These are phyloP conservation scores for Oxyruncus cristatus DNA, from an alignment of 2,113 vertebrate genomes.

Conservation along the genomic window DNA sequence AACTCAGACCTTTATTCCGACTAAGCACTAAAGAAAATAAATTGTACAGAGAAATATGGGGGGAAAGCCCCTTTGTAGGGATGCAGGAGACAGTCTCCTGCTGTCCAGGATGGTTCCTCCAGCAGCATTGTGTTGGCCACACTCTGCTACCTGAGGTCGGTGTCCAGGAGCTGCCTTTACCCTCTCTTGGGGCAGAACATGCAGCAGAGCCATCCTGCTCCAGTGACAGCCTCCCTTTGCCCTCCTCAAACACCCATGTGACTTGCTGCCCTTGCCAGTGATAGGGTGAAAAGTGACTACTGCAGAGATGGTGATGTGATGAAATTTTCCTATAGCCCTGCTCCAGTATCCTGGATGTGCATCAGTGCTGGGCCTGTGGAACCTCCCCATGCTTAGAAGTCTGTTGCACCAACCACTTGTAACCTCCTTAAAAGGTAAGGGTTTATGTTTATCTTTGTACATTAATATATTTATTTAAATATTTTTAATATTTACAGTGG, in stretches of 20 bases:
- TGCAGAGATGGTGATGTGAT: background rate
- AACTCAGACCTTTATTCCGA: background rate
- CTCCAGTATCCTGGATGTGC: fast-evolving
- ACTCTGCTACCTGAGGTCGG: fast-evolving
- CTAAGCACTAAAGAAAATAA: background rate
- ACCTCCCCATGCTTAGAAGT: background rate
- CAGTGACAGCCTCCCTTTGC: background rate
- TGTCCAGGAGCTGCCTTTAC: background rate
- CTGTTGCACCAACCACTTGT: background rate
- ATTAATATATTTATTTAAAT: slow-evolving; percentile 39
- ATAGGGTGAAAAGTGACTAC: background rate
- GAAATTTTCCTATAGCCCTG: background rate
- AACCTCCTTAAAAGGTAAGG: slow-evolving; percentile 9
- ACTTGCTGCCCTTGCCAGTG: background rate
- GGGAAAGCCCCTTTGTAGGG: background rate
- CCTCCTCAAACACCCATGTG: background rate
- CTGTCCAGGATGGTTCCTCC: background rate
- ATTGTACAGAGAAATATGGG: background rate
- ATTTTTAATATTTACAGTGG: slow-evolving; percentile 46
- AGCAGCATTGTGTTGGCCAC: fast-evolving
- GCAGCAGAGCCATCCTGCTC: background rate
- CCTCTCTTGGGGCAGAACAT: background rate
- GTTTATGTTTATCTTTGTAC: background rate
- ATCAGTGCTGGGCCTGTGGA: background rate
- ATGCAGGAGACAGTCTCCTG: background rate